phyloP scores from a whole-genome alignment of 2,888 invertebrate species.

The Apeira syringaria region DNA sequence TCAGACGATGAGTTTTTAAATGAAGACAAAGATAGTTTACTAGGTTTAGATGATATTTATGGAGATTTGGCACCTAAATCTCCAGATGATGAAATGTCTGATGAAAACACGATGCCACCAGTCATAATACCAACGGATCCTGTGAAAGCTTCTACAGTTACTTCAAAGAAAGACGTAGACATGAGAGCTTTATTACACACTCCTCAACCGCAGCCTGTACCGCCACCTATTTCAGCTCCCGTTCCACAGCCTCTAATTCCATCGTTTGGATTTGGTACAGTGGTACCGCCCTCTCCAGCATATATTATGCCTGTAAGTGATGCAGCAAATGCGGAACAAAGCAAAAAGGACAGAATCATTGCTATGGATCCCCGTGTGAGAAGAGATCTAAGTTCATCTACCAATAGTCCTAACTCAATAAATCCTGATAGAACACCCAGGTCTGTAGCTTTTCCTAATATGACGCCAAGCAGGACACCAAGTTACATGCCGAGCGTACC shows the following conservation, averaged over 20 bases:
- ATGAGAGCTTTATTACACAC: constrained; percentile 56
- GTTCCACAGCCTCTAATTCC: not conserved
- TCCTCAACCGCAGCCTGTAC: constrained; percentile 16
- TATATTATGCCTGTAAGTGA: constrained; percentile 5
- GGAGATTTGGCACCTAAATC: constrained; percentile 65
- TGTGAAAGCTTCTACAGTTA: constrained; percentile 41
- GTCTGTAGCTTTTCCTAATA: constrained; percentile 24
- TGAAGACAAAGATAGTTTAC: constrained; percentile 29
- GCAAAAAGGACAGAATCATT: constrained; percentile 26
- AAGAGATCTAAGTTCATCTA: constrained; percentile 43
- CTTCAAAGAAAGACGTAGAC: constrained; percentile 56
- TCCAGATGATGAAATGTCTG: constrained; percentile 57
- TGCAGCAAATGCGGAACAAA: constrained; percentile 31
- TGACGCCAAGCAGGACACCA: constrained; percentile 32
- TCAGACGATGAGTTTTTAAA: constrained; percentile 51
- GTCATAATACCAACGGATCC: constrained; percentile 70
- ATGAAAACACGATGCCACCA: constrained; percentile 47
- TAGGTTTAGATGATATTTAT: constrained; percentile 49
- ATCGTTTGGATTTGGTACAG: not conserved
- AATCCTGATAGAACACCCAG: constrained; percentile 41
- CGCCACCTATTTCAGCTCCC: constrained; percentile 3
- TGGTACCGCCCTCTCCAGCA: constrained; percentile 1
- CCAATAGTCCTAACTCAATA: constrained; percentile 38
- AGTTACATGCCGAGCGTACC: constrained; percentile 36
- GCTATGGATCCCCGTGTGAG: constrained; percentile 56